phyloP scores from a whole-genome alignment of 2,888 invertebrate genomes.

The Drosophila aldrichi region DNA sequence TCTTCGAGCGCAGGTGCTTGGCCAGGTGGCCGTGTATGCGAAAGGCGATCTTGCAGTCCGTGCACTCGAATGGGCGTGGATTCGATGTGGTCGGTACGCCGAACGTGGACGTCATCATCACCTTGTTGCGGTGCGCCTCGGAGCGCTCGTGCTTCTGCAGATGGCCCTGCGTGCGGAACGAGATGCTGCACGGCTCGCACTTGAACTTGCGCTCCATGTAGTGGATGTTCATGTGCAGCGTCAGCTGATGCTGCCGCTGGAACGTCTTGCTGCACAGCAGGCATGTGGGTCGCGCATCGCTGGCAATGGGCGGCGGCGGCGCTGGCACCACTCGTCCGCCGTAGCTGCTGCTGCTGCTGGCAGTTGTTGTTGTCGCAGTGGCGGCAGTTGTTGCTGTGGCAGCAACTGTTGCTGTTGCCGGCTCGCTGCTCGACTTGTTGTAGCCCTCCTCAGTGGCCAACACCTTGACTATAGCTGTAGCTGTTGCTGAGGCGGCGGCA shows the following conservation, averaged over 20 bases:
- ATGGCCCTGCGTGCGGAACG: conserved; percentile 95
- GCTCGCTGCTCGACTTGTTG: not conserved
- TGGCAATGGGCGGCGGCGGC: conserved; percentile 81
- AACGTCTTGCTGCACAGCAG: conserved; percentile 96
- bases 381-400: not conserved
- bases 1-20: conserved; percentile 97
- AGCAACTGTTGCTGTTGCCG: not conserved
- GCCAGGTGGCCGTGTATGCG: conserved; percentile 98
- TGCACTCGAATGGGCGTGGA: conserved; percentile 98
- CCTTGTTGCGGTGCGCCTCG: conserved; percentile 96
- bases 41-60: conserved; percentile 98
- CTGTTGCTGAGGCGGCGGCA: not conserved
- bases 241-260: conserved; percentile 94
- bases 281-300: conserved; percentile 91
- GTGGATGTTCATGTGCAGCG: conserved; percentile 97
- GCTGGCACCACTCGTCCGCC: conserved; percentile 63
- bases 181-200: conserved; percentile 96
- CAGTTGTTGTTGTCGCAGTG: not conserved
- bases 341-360: conserved; percentile 1
- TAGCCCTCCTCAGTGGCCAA: not conserved
- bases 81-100: conserved; percentile 94
- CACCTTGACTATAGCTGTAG: not conserved
- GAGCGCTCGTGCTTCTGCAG: conserved; percentile 97
- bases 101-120: conserved; percentile 94
- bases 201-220: conserved; percentile 96